These are phyloP conservation scores for Botia almorhae DNA, from an alignment of 2,797 vertebrate genomes.

Conservation along the genomic window DNA sequence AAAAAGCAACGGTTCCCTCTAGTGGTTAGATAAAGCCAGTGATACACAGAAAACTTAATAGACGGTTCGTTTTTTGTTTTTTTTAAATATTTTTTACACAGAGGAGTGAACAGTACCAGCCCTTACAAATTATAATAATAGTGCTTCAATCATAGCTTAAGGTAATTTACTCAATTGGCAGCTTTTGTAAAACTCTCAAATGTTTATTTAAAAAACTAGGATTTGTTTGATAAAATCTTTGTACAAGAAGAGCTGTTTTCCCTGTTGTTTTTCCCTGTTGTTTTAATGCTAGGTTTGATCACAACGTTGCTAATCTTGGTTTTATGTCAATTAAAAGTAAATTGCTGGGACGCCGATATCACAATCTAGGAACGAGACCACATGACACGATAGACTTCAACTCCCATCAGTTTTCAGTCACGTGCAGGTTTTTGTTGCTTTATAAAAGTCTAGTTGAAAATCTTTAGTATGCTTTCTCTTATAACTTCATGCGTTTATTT, in stretches of 20 bases:
- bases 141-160: no score
- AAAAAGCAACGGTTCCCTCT: neutral
- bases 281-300: neutral
- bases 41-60: neutral
- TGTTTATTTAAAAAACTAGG: no score
- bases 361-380: neutral
- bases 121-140: neutral
- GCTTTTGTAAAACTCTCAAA: neutral
- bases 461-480: no score
- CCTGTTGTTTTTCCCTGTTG: no score
- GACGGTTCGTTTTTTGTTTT: neutral
- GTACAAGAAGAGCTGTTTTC: neutral
- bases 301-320: neutral
- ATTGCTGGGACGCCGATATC: neutral
- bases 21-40: neutral
- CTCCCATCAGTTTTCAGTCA: neutral
- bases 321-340: conserved; percentile 1
- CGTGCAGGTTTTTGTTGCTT: no score
- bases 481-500: no score
- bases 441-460: no score
- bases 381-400: neutral
- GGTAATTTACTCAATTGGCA: neutral
- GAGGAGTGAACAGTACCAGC: neutral
- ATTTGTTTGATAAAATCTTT: neutral
- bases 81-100: neutral